Base-by-base conservation (phyloP, 1,140 invertebrate genomes). In the Sitobion miscanthi region DNA sequence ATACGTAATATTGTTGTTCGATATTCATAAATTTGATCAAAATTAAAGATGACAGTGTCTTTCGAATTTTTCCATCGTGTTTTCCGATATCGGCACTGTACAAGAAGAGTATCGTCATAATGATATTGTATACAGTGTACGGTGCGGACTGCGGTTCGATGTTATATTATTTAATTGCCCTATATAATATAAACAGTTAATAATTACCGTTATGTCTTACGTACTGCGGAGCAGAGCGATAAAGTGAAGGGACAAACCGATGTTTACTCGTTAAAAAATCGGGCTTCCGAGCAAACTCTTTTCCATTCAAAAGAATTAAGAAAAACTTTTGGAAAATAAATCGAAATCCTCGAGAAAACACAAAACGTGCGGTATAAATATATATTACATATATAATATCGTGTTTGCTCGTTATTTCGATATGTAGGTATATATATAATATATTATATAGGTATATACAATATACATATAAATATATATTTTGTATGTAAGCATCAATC, bases 391-490 rank as follows among this genome's bases (percentile, higher is more conserved):
- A 45, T 30, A 5, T 3, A 42, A 23, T 85, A 85, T 85, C 38
- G 83, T 35, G 38, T 85, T 85, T 85, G 83, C 83, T 85, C 83
- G 83, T 85, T 85, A 85, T 85, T 85, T 85, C 83, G 38, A 85
- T 42, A 42, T 83, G 25, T 86, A 45, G 42, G 42, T 47, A 30
- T 47, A 47, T 47, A 47, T 47, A 86, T 35, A 35, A 35, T 35
- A 35, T 35, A 35, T 35, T 35, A 35, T 45, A 45, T 54, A 21
- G 1, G 21, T 38, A 23, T 20, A 42, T 35, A 69, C 20, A n/a
- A 49, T 52, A n/a, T 35, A 38, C 35, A 7, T 23, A 83, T 38
- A 38, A 7, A 82, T 82, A 35, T 21, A 82, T 38, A 82, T 82
- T 35, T 38, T 23, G 21, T 54, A 21, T 54, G 23, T 23, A 38